Percentiles rank a stretch among this genome's conserved stretches.
Conservation (phyloP, 53 echinoderm and acorn worm genomes). For the Mesocentrotus franciscanus region DNA sequence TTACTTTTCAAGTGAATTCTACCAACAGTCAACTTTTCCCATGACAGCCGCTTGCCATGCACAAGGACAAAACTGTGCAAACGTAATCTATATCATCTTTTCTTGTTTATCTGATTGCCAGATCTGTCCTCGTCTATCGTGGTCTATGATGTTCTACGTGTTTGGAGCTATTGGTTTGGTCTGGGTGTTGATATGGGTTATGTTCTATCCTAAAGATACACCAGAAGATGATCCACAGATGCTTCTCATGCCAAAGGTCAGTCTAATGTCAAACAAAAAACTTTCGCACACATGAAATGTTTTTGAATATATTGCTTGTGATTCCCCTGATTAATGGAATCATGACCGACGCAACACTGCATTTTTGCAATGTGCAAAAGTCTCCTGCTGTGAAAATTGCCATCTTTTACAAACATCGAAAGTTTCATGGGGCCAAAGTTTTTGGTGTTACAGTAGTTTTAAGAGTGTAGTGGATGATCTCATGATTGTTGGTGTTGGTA, state of each 20-base stretch:
- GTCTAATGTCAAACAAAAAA: constrained; percentile 6
- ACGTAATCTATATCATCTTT: neutral
- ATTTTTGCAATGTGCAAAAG: too few species aligned
- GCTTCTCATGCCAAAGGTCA: constrained; percentile 85
- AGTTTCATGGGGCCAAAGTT: too few species aligned
- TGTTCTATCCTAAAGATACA: constrained; percentile 81
- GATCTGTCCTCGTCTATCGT: constrained; percentile 91
- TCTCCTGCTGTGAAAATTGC: too few species aligned
- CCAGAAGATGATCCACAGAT: constrained; percentile 83
- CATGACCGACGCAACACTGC: too few species aligned
- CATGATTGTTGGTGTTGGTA: too few species aligned
- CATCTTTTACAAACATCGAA: too few species aligned
- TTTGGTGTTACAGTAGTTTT: too few species aligned
- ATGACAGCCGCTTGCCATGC: too few species aligned
- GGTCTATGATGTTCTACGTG: constrained; percentile 97
- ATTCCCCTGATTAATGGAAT: neutral
- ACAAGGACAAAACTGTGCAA: too few species aligned
- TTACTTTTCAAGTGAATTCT: too few species aligned
- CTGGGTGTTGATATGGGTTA: constrained; percentile 91
- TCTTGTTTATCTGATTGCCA: neutral
- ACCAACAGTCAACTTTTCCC: too few species aligned
- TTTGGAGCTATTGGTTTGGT: constrained; percentile 90
- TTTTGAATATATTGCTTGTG: neutral
- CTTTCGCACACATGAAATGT: neutral
- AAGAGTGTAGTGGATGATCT: too few species aligned